Conservation (phyloP, 2,888 invertebrate species). For the Idaea straminata region DNA sequence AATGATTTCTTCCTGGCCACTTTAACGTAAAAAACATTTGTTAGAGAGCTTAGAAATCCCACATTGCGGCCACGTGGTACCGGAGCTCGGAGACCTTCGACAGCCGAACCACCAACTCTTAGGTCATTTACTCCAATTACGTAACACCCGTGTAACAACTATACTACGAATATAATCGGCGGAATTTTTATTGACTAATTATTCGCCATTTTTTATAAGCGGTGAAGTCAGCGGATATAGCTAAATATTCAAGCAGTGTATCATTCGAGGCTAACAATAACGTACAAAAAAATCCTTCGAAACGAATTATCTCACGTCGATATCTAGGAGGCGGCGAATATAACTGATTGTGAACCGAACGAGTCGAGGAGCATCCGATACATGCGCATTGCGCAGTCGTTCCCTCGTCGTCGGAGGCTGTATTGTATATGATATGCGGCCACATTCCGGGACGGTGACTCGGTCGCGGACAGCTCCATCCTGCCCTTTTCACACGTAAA, state of each 20-base stretch:
- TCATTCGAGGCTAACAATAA: conserved; percentile 77
- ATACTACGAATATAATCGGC: conserved; percentile 68
- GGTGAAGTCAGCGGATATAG: conserved; percentile 79
- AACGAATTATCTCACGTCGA: conserved; percentile 67
- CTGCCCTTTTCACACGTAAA: conserved; percentile 49
- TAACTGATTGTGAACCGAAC: neutral
- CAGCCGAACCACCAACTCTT: conserved; percentile 57
- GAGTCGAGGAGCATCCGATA: neutral
- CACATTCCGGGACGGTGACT: conserved; percentile 72
- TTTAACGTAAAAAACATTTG: neutral
- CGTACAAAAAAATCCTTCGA: conserved; percentile 60
- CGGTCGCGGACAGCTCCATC: conserved; percentile 40
- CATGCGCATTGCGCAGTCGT: conserved; percentile 13
- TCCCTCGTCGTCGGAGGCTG: conserved; percentile 39
- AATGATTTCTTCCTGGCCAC: neutral
- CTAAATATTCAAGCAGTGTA: conserved; percentile 79
- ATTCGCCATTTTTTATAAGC: conserved; percentile 76
- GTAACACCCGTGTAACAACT: conserved; percentile 76
- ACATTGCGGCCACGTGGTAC: conserved; percentile 55
- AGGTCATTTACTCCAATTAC: conserved; percentile 79
- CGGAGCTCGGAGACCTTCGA: conserved; percentile 59
- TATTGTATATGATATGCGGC: conserved; percentile 44
- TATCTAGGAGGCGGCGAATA: conserved; percentile 48
- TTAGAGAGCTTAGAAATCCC: conserved; percentile 7
- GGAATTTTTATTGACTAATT: conserved; percentile 81